phyloP scores from a whole-genome alignment of 2,113 vertebrate genomes.

The Platichthys flesus region DNA sequence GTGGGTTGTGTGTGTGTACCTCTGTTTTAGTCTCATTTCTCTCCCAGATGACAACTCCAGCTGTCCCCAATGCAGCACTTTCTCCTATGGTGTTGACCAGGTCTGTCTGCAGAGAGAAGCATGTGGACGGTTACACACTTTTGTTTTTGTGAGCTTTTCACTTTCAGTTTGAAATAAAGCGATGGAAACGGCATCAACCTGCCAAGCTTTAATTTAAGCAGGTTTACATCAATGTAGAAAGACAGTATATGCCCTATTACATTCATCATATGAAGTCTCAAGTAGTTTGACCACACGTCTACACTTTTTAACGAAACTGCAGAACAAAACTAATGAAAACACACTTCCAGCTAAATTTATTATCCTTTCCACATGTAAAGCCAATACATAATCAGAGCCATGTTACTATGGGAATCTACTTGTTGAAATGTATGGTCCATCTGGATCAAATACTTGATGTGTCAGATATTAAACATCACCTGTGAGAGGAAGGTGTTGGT shows the following conservation, averaged over 20 bases:
- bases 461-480: slow-evolving; percentile 64
- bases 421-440: no score
- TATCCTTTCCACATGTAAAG: no score
- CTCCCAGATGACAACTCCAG: slow-evolving; percentile 93
- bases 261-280: no score
- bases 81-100: slow-evolving; percentile 90
- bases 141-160: background rate
- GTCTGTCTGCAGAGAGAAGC: slow-evolving; percentile 81
- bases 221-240: no score
- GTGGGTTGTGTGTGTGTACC: slow-evolving; percentile 62
- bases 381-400: no score
- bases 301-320: no score
- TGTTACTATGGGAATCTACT: no score
- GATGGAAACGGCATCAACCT: no score
- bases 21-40: slow-evolving; percentile 77
- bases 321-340: no score
- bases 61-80: slow-evolving; percentile 89
- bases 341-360: no score
- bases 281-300: no score
- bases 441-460: background rate
- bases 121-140: background rate
- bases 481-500: slow-evolving; percentile 79
- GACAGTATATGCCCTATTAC: background rate
- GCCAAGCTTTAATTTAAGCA: background rate
- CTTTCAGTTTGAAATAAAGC: no score